Evolutionary conservation across 2,113 vertebrate species (phyloP).

Genomic region (Oreotragus oreotragus): DNA sequence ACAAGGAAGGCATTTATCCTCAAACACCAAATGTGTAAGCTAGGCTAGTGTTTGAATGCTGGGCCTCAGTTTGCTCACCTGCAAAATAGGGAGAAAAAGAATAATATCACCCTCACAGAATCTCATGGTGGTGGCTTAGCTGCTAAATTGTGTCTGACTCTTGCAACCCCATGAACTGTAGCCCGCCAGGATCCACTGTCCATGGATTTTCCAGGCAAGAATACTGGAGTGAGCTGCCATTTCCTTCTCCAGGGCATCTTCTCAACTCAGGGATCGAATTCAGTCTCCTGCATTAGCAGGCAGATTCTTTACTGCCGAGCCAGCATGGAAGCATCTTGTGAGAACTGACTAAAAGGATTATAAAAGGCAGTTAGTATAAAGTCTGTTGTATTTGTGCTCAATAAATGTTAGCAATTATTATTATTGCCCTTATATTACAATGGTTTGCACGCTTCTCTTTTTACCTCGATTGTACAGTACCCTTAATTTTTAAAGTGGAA

Average conservation of each 20-base stretch:
- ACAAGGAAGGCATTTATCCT: background rate
- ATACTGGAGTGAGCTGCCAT: background rate
- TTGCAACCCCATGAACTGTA: background rate
- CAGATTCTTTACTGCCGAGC: background rate
- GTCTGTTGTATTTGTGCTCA: background rate
- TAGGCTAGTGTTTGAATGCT: background rate
- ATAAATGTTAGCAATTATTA: background rate
- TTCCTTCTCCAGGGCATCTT: background rate
- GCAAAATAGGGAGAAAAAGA: background rate
- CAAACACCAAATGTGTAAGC: background rate
- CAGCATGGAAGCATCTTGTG: background rate
- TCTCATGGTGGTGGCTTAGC: background rate
- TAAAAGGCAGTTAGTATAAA: too few species aligned
- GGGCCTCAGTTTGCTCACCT: background rate
- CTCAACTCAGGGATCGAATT: background rate
- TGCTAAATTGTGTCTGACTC: background rate
- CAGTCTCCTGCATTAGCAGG: background rate
- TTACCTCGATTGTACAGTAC: background rate
- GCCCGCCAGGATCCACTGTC: background rate
- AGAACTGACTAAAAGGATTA: background rate
- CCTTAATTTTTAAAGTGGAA: background rate
- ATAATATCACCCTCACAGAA: background rate
- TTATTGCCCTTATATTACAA: accelerated
- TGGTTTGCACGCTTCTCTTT: background rate
- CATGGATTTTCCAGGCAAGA: background rate